Base-by-base conservation (phyloP, 2,797 vertebrate genomes). In the Ctenopoma multispine region DNA sequence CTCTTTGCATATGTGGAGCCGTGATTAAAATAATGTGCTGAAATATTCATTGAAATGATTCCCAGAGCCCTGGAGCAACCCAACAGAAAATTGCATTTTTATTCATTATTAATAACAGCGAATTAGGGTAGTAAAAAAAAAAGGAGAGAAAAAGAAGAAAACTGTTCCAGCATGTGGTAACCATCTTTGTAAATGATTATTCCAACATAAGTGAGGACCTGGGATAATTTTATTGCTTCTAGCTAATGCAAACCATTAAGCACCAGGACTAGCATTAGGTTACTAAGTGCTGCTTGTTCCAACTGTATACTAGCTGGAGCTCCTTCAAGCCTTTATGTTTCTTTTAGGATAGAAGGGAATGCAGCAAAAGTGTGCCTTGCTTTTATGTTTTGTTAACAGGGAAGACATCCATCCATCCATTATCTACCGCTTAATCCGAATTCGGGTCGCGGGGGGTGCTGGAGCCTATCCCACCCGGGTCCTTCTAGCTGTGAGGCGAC, bases 31-130 rank as follows among this genome's bases (percentile, higher is more conserved):
- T 98, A 98, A 97, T 95, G 95, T 96, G 95, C 93, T 99, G 96
- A 99, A 99, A 99, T 98, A 99, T 99, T 99, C 97, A 99, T 97
- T 95, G 96, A 95, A 97, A 95, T 96, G 95, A 96, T 96, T 97
- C 96, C 95, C 95, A 83, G 90, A 86, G 95, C 96, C 97, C 95
- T 93, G 81, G 80, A 96, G 96, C 96, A 94, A 96, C 93, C 95
- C 93, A 87, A 86, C 80, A 95, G 95, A 96, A 97, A 97, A 98
- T 96, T 96, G 96, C 94, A 92, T 94, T 97, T 98, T 97, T 98
- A 99, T 99, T 96, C 96, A 99, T 99, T 99, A 99, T 98, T 99
- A 97, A 99, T 98, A 98, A 96, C 94, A 92, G 92, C 83, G 93
- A 98, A 97, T 98, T 97, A 97, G 94, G 94, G 92, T 82, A 87